A percentile compares a stretch with the other conserved stretches of the same genome.
These are phyloP conservation scores for Merluccius polli DNA, from an alignment of 2,797 vertebrate genomes.

Conservation along the genomic window DNA sequence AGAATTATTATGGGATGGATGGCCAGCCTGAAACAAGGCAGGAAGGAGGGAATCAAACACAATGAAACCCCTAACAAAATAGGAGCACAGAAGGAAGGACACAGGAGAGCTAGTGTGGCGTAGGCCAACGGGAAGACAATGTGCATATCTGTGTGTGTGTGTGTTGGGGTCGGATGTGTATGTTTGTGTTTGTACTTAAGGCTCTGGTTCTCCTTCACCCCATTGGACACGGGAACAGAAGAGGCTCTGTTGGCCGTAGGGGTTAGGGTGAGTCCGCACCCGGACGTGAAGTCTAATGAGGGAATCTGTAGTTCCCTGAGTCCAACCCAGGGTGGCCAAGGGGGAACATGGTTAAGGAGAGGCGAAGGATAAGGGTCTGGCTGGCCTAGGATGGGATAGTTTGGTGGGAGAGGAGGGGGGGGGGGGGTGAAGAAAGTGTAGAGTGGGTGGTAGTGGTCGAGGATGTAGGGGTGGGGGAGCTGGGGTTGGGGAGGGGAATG, in stretches of 20 bases:
- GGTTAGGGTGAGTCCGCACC: slow-evolving; percentile 33
- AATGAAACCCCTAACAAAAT: slow-evolving; percentile 2
- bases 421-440: slow-evolving; percentile 56
- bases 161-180: neutral
- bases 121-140: neutral
- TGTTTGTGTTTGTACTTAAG: slow-evolving; percentile 13
- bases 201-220: slow-evolving; percentile 34
- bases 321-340: neutral
- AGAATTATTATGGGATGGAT: neutral
- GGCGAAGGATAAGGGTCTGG: neutral
- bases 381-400: neutral
- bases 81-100: neutral
- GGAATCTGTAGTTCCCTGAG: slow-evolving; percentile 40
- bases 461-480: neutral
- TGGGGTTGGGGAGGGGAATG: slow-evolving; percentile 20
- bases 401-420: slow-evolving; percentile 37
- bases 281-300: slow-evolving; percentile 41
- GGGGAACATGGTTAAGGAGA: neutral
- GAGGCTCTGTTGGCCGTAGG: slow-evolving; percentile 29
- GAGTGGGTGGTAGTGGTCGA: neutral
- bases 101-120: neutral
- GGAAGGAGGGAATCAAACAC: neutral
- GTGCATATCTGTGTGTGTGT: neutral
- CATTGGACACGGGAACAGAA: slow-evolving; percentile 41
- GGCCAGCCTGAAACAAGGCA: neutral